Percentiles rank a stretch among this genome's conserved stretches.
These are phyloP conservation scores for Malthinus seriepunctatus DNA, from an alignment of 2,888 invertebrate genomes.

Conservation along the genomic window DNA sequence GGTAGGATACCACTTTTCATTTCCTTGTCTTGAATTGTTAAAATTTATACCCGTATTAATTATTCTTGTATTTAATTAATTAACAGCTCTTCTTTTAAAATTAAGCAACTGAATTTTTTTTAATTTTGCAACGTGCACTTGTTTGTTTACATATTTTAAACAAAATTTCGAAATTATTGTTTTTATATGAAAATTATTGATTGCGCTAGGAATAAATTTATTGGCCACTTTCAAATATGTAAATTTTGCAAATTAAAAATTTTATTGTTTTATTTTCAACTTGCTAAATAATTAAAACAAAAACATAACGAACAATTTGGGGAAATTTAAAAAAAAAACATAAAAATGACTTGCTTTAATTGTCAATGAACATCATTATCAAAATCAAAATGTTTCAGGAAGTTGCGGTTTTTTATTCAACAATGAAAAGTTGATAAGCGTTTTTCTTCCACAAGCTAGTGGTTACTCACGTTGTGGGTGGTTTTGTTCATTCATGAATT, in stretches of 20 bases:
- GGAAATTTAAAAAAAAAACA: neutral
- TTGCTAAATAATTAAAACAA: too few species aligned
- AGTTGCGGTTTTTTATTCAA: constrained; percentile 16
- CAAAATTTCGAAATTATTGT: constrained; percentile 1
- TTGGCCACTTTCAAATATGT: constrained; percentile 3
- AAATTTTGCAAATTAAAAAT: constrained; percentile 1
- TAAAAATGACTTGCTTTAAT: neutral
- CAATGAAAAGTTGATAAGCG: constrained; percentile 11
- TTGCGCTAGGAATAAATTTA: constrained; percentile 7
- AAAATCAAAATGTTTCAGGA: constrained; percentile 12
- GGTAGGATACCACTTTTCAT: constrained; percentile 4
- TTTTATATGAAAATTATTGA: constrained; percentile 4
- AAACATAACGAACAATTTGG: neutral
- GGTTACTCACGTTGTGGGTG: constrained; percentile 26
- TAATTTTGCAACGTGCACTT: neutral
- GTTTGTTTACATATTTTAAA: constrained; percentile 3
- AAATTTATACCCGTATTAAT: neutral
- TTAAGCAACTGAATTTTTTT: too few species aligned
- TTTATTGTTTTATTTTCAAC: constrained; percentile 1
- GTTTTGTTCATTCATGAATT: constrained; percentile 22
- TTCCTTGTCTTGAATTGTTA: constrained; percentile 7
- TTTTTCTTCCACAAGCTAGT: constrained; percentile 1
- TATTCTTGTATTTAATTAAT: neutral
- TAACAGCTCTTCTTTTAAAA: too few species aligned
- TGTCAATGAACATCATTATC: constrained; percentile 13